Evolutionary conservation across 1,140 invertebrate species (phyloP), one percentile per base, ranked within the genome.

Genomic region (Anadara kagoshimensis): DNA sequence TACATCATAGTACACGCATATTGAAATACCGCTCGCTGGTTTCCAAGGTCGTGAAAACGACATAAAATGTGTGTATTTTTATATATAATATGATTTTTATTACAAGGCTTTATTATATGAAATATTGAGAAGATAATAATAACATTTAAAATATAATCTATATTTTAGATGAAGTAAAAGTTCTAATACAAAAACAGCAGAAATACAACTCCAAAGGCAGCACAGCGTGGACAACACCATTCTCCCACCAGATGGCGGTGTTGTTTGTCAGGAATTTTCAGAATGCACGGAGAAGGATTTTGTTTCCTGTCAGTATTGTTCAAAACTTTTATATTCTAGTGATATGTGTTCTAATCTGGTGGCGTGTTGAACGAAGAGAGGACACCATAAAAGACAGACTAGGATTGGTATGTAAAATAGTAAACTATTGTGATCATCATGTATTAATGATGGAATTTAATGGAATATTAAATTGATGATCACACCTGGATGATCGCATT

Each of bases 191-290:
- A 24, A 22, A 67, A 20, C 14, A 43, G 3, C 14, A 43, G 3
- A 61, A 61, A 0, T 45, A 53, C 0, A 24, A 5, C 0, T 22
- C 20, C n/a, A 0, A n/a, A 29, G 14, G 1, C 5, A 12, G 22
- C 0, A 7, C 47, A 18, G 2, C 10, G 16, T 70, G 49, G 24
- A 20, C 26, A 36, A 70, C 71, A 16, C 67, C 76, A 1, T 78
- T 61, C 53, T 73, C 59, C 44, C 69, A 69, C 45, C 76, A 78
- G 44, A 44, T 78, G 18, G 26, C 7, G 18, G 45, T 65, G 14
- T 43, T 75, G 14, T 70, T 62, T 4, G 45, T 29, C 0, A 61
- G 93, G 20, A 75, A 75, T 45, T 69, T 75, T 29, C 45, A 63
- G 41, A 69, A 69, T 69, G 67, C 73, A 16, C 51, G 73, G 22